Percentiles rank a stretch among this genome's conserved stretches.
Evolutionary conservation across 2,888 invertebrate species (phyloP).

Genomic region (Oxytorus armatus): DNA sequence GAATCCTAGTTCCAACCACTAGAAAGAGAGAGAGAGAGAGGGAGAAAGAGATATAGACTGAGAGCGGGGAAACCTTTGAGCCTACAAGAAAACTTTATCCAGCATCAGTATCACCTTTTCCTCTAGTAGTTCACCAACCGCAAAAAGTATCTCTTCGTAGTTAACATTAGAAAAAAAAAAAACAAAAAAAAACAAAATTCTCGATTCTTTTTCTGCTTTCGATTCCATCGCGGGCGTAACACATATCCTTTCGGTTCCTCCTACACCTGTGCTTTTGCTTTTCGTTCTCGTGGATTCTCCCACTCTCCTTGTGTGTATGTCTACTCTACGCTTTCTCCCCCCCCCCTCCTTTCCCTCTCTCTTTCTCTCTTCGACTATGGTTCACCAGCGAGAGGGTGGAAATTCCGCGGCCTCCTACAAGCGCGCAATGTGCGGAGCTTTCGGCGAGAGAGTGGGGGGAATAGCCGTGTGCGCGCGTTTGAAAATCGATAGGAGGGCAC

Average conservation of each 20-base stretch:
- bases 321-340: conserved; percentile 6
- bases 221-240: conserved; percentile 49
- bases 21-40: not conserved
- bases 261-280: conserved; percentile 53
- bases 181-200: not conserved
- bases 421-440: conserved; percentile 52
- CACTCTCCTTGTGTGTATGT: conserved; percentile 44
- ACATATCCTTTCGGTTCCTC: conserved; percentile 47
- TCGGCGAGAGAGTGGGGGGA: too few relatives aligned
- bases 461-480: conserved; percentile 66
- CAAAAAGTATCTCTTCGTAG: conserved; percentile 33
- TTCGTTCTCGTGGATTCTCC: conserved; percentile 57
- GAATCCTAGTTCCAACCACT: conserved; percentile 35
- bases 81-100: conserved; percentile 53
- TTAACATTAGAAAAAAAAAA: conserved; percentile 32
- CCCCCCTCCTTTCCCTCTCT: conserved; percentile 5
- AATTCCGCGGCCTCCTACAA: conserved; percentile 58
- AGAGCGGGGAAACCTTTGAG: conserved; percentile 27
- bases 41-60: not conserved
- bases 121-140: conserved; percentile 21
- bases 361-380: conserved; percentile 15
- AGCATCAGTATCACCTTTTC: conserved; percentile 16
- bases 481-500: conserved; percentile 67
- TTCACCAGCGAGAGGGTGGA: conserved; percentile 44
- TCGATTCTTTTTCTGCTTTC: conserved; percentile 27